phyloP scores from a whole-genome alignment of 2,113 vertebrate genomes.

The Astur gentilis region DNA sequence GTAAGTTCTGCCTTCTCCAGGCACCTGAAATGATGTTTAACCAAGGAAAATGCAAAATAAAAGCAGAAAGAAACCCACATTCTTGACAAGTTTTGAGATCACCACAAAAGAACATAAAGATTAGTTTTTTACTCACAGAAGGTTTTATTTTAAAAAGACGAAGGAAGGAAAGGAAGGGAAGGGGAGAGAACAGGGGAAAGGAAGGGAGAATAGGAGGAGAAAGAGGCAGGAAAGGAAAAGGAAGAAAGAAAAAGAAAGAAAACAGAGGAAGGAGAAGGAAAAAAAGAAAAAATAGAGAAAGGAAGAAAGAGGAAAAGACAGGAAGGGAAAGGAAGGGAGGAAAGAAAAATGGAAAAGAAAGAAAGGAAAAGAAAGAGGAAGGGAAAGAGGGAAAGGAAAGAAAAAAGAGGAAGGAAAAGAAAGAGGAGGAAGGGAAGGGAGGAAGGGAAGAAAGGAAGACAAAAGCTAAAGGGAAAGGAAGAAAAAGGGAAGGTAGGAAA shows the following conservation, averaged over 20 bases:
- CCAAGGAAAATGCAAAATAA: background rate
- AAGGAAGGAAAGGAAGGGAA: background rate
- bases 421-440: background rate
- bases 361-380: background rate
- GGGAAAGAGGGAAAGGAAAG: background rate
- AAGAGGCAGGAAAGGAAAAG: background rate
- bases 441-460: background rate
- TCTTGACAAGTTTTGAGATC: background rate
- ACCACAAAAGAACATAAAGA: background rate
- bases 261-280: too few species aligned
- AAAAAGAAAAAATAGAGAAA: too few species aligned
- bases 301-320: background rate
- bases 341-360: too few species aligned
- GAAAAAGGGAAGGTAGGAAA: background rate
- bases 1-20: background rate
- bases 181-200: background rate
- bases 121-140: background rate
- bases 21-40: background rate
- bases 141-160: background rate
- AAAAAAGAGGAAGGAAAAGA: background rate
- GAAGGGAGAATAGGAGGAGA: background rate
- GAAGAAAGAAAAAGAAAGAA: too few species aligned
- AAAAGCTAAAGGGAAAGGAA: background rate
- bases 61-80: background rate
- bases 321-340: background rate